These are phyloP conservation scores for Achroia grisella DNA, from an alignment of 1,140 invertebrate species.

Conservation along the genomic window DNA sequence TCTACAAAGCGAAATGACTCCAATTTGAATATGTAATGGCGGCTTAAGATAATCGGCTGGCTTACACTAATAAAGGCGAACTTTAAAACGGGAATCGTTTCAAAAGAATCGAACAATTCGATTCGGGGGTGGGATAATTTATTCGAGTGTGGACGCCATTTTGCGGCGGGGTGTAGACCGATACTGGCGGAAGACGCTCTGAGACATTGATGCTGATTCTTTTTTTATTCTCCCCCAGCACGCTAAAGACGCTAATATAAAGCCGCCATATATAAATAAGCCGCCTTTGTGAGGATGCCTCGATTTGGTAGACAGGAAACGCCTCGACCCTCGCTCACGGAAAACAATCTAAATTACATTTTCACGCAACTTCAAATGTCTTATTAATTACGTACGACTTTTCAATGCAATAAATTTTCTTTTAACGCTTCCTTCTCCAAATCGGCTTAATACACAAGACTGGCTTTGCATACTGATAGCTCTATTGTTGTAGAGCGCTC, in stretches of 20 bases:
- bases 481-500: slow-evolving; percentile 27
- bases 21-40: slow-evolving; percentile 73
- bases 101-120: slow-evolving; percentile 71
- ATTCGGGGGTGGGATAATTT: slow-evolving; percentile 66
- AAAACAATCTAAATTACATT: slow-evolving; percentile 74
- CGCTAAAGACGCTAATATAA: slow-evolving; percentile 71
- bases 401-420: slow-evolving; percentile 72
- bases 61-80: slow-evolving; percentile 71
- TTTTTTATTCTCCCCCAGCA: slow-evolving; percentile 69
- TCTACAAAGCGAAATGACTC: slow-evolving; percentile 66
- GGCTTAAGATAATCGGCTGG: slow-evolving; percentile 71
- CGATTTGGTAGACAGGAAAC: slow-evolving; percentile 53
- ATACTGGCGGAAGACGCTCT: slow-evolving; percentile 64
- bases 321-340: slow-evolving; percentile 44
- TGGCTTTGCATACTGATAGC: slow-evolving; percentile 45
- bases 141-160: slow-evolving; percentile 72
- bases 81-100: slow-evolving; percentile 60
- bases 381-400: slow-evolving; percentile 72
- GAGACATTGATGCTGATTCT: slow-evolving; percentile 73
- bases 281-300: slow-evolving; percentile 55
- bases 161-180: slow-evolving; percentile 54
- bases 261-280: slow-evolving; percentile 70
- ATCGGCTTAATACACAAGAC: slow-evolving; percentile 60
- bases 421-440: slow-evolving; percentile 53
- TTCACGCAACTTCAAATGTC: slow-evolving; percentile 74